A percentile compares a stretch with the other conserved stretches of the same genome.
These are phyloP conservation scores for Sebastes aleutianus DNA, from an alignment of 2,797 vertebrate species.

Conservation along the genomic window DNA sequence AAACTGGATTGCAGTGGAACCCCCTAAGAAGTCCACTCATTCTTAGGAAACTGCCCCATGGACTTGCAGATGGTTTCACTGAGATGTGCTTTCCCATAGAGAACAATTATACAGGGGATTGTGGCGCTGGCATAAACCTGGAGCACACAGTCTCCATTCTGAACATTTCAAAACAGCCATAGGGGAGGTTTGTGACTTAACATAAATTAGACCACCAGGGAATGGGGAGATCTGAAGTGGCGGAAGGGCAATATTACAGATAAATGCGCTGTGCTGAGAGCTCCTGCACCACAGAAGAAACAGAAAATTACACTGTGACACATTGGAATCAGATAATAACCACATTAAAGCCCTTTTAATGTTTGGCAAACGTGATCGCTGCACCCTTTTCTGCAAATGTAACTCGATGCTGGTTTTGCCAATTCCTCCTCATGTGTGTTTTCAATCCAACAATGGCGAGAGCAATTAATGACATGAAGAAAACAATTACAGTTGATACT, in stretches of 20 bases:
- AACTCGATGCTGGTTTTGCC: constrained; percentile 1
- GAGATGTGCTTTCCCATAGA: constrained; percentile 85
- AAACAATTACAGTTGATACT: constrained; percentile 65
- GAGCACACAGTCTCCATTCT: constrained; percentile 81
- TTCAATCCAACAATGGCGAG: constrained; percentile 33
- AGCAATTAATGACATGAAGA: constrained; percentile 66
- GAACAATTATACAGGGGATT: constrained; percentile 87
- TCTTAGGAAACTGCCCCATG: constrained; percentile 85
- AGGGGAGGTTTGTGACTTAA: constrained; percentile 89
- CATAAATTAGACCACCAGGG: constrained; percentile 92
- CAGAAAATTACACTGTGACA: constrained; percentile 53
- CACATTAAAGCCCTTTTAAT: constrained; percentile 41
- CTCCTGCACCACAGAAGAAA: constrained; percentile 52
- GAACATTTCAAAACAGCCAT: constrained; percentile 86
- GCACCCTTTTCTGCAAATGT: constrained; percentile 23
- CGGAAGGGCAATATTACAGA: constrained; percentile 81
- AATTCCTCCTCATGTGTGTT: constrained; percentile 33
- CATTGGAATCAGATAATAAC: constrained; percentile 41
- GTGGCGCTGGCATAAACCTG: constrained; percentile 81
- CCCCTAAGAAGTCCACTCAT: constrained; percentile 84
- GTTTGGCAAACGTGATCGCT: constrained; percentile 29
- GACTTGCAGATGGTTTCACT: constrained; percentile 87
- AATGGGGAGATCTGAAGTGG: constrained; percentile 82
- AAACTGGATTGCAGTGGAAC: constrained; percentile 82
- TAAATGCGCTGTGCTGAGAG: constrained; percentile 70